Evolutionary conservation across 2,888 invertebrate genomes (phyloP).

Genomic region (Tipula vernalis): DNA sequence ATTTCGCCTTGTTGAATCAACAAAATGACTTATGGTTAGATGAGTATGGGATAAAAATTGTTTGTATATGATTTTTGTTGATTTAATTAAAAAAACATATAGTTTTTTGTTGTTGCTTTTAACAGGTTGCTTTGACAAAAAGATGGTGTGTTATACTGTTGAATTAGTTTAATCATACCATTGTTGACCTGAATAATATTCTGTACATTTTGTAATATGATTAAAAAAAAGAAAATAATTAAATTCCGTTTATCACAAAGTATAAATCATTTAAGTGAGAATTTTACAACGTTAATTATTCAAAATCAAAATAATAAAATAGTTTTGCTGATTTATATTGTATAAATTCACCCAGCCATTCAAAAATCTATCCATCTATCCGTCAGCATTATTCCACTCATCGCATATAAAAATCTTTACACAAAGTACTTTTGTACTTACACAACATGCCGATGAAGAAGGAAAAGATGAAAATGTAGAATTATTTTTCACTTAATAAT

Average conservation of each 20-base stretch:
- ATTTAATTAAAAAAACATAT: neutral
- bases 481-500: neutral
- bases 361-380: neutral
- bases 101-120: neutral
- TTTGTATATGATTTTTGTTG: neutral
- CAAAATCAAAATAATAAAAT: neutral
- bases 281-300: neutral
- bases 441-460: neutral
- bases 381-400: no score
- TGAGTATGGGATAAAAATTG: neutral
- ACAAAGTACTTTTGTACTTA: neutral
- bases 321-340: neutral
- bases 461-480: neutral
- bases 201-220: no score
- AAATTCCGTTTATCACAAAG: neutral
- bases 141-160: neutral
- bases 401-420: constrained; percentile 4
- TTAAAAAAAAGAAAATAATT: neutral
- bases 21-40: neutral
- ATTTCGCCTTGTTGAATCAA: neutral
- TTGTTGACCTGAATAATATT: no score
- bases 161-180: no score
- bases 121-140: neutral
- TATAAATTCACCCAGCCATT: neutral
- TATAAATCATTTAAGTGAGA: neutral